Evolutionary conservation across 2,888 invertebrate genomes (phyloP), one percentile per base, ranked within the genome.

Genomic region (Mythimna ferrago): DNA sequence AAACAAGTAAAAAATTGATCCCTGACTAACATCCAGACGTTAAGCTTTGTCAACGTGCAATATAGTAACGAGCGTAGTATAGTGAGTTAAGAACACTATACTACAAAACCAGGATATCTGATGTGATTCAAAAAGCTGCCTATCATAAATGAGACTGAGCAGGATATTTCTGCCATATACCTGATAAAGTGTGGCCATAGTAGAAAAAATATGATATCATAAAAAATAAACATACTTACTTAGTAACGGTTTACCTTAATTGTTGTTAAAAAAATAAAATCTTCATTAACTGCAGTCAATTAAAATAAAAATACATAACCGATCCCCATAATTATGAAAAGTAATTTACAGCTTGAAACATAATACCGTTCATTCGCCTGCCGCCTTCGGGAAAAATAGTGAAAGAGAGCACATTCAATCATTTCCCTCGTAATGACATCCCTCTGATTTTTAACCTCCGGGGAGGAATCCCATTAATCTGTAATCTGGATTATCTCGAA

Each of bases 401-500:
- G 68, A 64, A 81, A 73, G 14, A 58, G 35, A 73, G 72, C 65
- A 71, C 44, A 67, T 83, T 80, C 76, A 71, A 78, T 80, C 69
- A 68, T 58, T 83, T 76, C 51, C 70, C 81, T 77, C 76, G 65
- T 81, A 81, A 81, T 71, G 67, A 63, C 60, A 76, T 79, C 64
- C 53, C 67, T 83, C 82, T 83, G 76, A 78, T 85, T 86, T 87
- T 80, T 81, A 82, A 86, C 76, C 79, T 80, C 66, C 26, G 66
- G 70, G 67, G 81, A 80, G 77, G 74, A 84, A 76, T 82, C 84
- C 84, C 89, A 92, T 92, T 92, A 91, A 91, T 91, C 86, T 86
- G 82, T 91, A 92, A 93, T 93, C 92, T 89, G 93, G 93, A 94
- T 94, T 88, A 94, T 94, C 94, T 90, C 70, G 80, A 85, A 90